Evolutionary conservation across 2,888 invertebrate genomes (phyloP).

Genomic region (Drosophila prostipennis): DNA sequence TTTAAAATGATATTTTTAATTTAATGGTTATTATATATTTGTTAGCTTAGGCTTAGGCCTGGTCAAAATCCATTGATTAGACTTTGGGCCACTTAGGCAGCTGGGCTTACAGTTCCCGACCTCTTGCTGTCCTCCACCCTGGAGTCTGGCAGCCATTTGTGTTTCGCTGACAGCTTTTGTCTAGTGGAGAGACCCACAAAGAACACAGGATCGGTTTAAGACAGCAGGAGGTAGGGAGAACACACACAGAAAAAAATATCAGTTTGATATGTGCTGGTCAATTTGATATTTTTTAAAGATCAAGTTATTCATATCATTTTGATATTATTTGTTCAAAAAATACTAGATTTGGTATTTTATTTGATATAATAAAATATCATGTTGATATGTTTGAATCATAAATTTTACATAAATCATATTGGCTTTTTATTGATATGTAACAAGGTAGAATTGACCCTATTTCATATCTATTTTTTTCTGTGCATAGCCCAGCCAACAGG

Average conservation of each 20-base stretch:
- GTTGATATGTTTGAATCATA: too few relatives aligned
- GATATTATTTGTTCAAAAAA: too few relatives aligned
- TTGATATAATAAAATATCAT: too few relatives aligned
- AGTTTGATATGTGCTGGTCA: too few relatives aligned
- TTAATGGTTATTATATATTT: background rate
- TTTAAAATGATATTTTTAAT: background rate
- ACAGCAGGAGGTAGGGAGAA: conserved; percentile 32
- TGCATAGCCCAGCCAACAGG: conserved; percentile 41
- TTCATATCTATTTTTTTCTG: too few relatives aligned
- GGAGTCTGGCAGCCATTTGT: conserved; percentile 60
- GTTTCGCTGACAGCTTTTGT: conserved; percentile 66
- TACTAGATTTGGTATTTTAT: too few relatives aligned
- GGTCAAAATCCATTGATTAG: background rate
- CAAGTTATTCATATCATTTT: too few relatives aligned
- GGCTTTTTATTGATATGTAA: too few relatives aligned
- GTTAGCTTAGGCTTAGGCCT: conserved; percentile 25
- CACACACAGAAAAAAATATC: too few relatives aligned
- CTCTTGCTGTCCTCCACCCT: conserved; percentile 62
- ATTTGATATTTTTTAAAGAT: too few relatives aligned
- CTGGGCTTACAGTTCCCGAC: conserved; percentile 6
- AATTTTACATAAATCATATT: too few relatives aligned
- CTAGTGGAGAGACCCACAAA: conserved; percentile 57
- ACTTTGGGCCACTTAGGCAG: background rate
- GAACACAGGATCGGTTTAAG: conserved; percentile 40
- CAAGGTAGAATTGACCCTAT: too few relatives aligned